These are phyloP conservation scores for Cinclus mexicanus DNA, from an alignment of 2,113 vertebrate genomes.

Conservation along the genomic window DNA sequence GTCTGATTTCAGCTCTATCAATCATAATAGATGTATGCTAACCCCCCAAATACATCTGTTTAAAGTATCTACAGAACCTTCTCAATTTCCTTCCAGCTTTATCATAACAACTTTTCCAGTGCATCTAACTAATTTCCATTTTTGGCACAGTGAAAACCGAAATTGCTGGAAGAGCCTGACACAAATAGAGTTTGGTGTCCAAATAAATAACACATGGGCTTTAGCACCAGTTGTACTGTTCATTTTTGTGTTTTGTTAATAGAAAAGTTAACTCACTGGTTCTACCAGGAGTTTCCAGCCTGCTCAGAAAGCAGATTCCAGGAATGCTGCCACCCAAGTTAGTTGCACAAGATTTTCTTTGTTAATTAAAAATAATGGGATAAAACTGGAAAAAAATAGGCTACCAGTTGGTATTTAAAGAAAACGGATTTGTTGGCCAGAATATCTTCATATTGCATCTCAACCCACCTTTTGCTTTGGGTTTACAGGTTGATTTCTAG, in stretches of 20 bases:
- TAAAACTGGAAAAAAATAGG: background rate
- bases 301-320: background rate
- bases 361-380: conserved; percentile 24
- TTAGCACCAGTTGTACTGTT: background rate
- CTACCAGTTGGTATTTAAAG: background rate
- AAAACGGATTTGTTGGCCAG: background rate
- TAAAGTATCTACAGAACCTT: background rate
- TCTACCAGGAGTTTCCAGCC: conserved; percentile 21
- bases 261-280: conserved; percentile 10
- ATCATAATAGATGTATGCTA: background rate
- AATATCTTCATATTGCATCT: background rate
- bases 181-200: background rate
- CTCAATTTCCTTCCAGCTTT: background rate
- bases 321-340: conserved; percentile 43
- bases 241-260: background rate
- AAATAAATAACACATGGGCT: conserved; percentile 54
- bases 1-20: background rate
- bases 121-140: conserved; percentile 22
- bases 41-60: background rate
- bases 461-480: background rate
- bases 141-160: background rate
- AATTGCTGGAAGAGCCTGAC: conserved; percentile 6
- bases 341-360: conserved; percentile 54
- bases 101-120: background rate
- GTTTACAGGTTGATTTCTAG: background rate